These are phyloP conservation scores for Lysandra coridon DNA, from an alignment of 2,888 invertebrate species.

Conservation along the genomic window DNA sequence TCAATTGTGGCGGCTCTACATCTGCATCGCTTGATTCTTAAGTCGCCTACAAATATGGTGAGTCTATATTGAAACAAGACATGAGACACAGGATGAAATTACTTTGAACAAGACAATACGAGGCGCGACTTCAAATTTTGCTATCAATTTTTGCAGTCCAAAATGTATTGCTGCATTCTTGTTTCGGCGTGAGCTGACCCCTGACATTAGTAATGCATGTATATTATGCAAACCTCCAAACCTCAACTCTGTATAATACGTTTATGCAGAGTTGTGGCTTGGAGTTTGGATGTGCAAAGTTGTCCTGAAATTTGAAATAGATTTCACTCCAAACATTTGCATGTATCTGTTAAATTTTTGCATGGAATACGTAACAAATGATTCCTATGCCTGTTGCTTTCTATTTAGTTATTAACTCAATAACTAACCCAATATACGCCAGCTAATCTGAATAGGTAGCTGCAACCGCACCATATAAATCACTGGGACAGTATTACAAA, in stretches of 20 bases:
- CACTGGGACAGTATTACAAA: constrained; percentile 13
- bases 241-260: background rate
- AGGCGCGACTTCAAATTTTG: no score
- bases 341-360: background rate
- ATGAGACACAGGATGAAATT: no score
- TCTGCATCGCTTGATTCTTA: background rate
- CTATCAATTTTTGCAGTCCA: no score
- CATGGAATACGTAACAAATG: background rate
- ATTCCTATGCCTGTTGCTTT: background rate
- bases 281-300: background rate
- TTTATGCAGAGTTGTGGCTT: constrained; percentile 5
- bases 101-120: no score
- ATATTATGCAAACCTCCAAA: background rate
- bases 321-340: background rate
- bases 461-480: background rate
- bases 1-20: background rate
- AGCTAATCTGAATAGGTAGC: background rate
- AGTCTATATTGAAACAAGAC: no score
- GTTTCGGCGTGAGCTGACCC: no score
- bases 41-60: background rate
- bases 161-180: no score
- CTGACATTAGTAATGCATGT: background rate
- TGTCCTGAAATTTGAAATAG: background rate
- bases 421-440: background rate
- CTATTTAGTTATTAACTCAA: background rate